phyloP scores from a whole-genome alignment of 2,113 vertebrate species.

The Raja brachyura region DNA sequence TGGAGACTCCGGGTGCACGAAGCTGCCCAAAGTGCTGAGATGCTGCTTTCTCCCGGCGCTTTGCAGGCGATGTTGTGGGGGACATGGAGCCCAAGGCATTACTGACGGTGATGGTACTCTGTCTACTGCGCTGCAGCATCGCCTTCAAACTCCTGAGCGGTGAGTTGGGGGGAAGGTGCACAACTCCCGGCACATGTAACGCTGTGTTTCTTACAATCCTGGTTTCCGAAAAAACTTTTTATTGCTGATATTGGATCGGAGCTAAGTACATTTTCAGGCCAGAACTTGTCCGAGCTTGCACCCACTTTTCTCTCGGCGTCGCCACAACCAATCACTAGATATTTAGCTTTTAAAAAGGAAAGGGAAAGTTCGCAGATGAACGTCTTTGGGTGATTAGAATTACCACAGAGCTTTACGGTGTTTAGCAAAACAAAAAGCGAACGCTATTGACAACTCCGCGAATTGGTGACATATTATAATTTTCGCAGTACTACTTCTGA shows the following conservation, averaged over 20 bases:
- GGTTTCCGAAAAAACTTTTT: neutral
- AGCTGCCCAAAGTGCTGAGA: neutral
- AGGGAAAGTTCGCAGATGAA: neutral
- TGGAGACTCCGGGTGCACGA: neutral
- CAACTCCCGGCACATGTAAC: neutral
- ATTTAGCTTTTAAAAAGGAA: neutral
- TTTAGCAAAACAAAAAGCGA: neutral
- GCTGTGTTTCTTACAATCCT: neutral
- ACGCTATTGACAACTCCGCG: neutral
- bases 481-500: neutral
- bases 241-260: neutral
- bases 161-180: neutral
- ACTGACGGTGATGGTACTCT: neutral
- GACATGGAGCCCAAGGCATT: neutral
- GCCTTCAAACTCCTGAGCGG: neutral
- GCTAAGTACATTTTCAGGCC: neutral
- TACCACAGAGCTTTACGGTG: neutral
- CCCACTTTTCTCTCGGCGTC: neutral
- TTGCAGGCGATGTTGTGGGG: neutral
- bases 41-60: neutral
- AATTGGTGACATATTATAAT: neutral
- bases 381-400: neutral
- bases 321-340: neutral
- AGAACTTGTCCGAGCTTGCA: neutral
- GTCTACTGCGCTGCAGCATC: neutral